These are phyloP conservation scores for Tipula unca DNA, from an alignment of 2,888 invertebrate genomes.

Conservation along the genomic window DNA sequence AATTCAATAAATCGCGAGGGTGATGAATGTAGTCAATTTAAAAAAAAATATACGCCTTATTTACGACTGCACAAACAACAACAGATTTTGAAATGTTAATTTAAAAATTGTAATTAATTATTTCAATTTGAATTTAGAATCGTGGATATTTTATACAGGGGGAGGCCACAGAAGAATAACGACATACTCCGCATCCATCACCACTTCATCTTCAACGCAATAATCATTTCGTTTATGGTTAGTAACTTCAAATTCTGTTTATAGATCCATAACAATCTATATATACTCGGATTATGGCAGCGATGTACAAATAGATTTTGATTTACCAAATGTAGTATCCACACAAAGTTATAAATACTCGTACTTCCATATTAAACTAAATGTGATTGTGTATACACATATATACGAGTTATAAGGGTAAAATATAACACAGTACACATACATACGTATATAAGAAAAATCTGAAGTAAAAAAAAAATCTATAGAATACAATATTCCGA, in stretches of 20 bases:
- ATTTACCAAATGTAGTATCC: not conserved
- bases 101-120: too few relatives aligned
- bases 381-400: not conserved
- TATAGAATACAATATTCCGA: not conserved
- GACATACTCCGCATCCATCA: too few relatives aligned
- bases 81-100: too few relatives aligned
- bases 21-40: too few relatives aligned
- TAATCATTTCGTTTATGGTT: not conserved
- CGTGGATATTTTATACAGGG: too few relatives aligned
- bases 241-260: not conserved
- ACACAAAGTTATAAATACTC: not conserved
- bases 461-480: not conserved
- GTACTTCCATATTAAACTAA: not conserved
- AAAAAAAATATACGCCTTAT: too few relatives aligned
- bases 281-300: not conserved
- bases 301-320: not conserved
- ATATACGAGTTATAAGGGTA: not conserved
- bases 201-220: not conserved
- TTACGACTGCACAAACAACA: too few relatives aligned
- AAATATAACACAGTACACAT: not conserved
- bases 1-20: too few relatives aligned
- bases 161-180: too few relatives aligned
- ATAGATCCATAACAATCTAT: not conserved
- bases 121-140: too few relatives aligned
- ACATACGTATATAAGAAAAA: not conserved